Base-by-base conservation (phyloP, 2,797 vertebrate genomes). In the Microchirus variegatus region DNA sequence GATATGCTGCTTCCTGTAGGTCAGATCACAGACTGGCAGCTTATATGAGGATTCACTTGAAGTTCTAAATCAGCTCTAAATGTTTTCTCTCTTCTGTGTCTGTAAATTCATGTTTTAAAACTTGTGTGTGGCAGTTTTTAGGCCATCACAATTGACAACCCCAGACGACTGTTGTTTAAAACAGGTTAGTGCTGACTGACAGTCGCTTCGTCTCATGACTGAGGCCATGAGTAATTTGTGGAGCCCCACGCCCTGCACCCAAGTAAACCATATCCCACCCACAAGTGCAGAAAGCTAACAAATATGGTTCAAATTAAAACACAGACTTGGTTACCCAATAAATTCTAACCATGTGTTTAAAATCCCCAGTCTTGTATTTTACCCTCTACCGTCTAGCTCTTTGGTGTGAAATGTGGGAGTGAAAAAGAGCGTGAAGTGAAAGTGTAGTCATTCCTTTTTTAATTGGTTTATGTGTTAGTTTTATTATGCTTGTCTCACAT, bases 221-320 rank as follows among this genome's bases (percentile, higher is more conserved):
- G 22, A 52, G 59, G 63, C 55, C 16, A 4, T 45, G 51, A 55
- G 49, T 70, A 49, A 75, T 82, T 63, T 73, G 65, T 62, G 43
- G 73, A 77, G 57, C 55, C 65, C 47, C 62, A n/a, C 53, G 8
- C 68, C 65, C 71, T 58, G 49, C 49, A 56, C 54, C 56, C 56
- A 14, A 41, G 12, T 60, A 69, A 83, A 63, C 59, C 45, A 45
- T 59, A 67, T 77, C 71, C 71, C 79, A 67, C 67, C 67, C 67
- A 69, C 68, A 66, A 58, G 42, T 36, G 65, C 45, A 69, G 61
- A 16, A 51, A 67, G 59, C 63, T 63, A 38, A 82, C 69, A 78
- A 81, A 76, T 81, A 62, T 83, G 79, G 75, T 14, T 56, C 47
- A 67, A 84, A 83, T 90, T 87, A 87, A 85, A 87, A 31, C 6